Evolutionary conservation across 2,113 vertebrate genomes (phyloP).

Genomic region (Macrotus californicus): DNA sequence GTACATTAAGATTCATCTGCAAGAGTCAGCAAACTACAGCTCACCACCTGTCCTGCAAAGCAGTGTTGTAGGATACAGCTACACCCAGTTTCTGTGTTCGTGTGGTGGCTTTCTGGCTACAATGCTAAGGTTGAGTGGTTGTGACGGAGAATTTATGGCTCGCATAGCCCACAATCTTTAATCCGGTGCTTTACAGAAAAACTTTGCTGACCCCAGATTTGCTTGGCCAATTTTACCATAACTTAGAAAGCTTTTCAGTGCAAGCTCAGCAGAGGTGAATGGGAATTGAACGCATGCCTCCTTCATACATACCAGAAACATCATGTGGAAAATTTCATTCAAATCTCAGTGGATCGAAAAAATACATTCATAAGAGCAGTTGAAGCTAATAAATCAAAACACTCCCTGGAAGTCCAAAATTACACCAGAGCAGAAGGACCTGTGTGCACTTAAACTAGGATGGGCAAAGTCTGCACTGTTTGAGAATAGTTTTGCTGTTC

Average conservation of each 20-base stretch:
- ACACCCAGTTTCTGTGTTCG: accelerated
- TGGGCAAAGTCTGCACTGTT: neutral
- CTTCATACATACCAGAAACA: neutral
- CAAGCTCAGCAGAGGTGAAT: neutral
- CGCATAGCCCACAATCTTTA: neutral
- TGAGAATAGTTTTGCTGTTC: neutral
- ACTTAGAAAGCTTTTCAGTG: neutral
- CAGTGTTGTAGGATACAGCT: neutral
- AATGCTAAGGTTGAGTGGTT: neutral
- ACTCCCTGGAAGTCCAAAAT: neutral
- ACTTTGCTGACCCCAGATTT: neutral
- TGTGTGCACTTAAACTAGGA: neutral
- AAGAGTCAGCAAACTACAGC: neutral
- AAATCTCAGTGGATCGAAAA: neutral
- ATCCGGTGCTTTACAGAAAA: neutral
- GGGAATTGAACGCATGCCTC: neutral
- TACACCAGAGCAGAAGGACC: neutral
- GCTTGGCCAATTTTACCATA: neutral
- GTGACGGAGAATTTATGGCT: neutral
- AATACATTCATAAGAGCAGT: neutral
- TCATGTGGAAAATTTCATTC: neutral
- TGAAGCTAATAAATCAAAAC: neutral
- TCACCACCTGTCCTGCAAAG: neutral
- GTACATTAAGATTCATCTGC: neutral
- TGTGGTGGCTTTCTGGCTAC: neutral